Conservation (phyloP, 2,888 invertebrate genomes). For the Hirtodrosophila cameraria region DNA sequence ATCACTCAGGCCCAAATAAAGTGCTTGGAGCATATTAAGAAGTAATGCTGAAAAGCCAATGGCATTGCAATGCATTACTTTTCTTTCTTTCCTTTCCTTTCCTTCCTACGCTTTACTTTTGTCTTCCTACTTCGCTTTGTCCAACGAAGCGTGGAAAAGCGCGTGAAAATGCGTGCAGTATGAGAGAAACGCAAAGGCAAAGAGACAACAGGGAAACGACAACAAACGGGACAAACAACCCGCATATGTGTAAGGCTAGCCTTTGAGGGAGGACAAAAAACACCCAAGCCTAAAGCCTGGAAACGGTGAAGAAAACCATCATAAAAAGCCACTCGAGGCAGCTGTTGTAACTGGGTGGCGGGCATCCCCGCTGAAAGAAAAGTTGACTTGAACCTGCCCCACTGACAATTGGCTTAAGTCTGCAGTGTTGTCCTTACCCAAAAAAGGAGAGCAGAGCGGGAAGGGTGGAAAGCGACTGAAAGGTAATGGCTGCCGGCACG, state of each 20-base stretch:
- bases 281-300: not conserved
- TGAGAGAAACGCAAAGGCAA: slow-evolving; percentile 25
- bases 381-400: slow-evolving; percentile 72
- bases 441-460: not conserved
- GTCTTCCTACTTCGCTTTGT: slow-evolving; percentile 34
- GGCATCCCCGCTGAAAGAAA: slow-evolving; percentile 26
- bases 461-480: slow-evolving; percentile 13
- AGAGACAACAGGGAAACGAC: not conserved
- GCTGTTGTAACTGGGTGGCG: slow-evolving; percentile 13
- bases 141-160: slow-evolving; percentile 66
- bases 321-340: slow-evolving; percentile 49
- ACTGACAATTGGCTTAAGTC: slow-evolving; percentile 77
- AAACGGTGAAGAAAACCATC: slow-evolving; percentile 49
- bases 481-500: slow-evolving; percentile 69
- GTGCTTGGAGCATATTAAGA: slow-evolving; percentile 66
- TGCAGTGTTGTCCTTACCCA: slow-evolving; percentile 12
- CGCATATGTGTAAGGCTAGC: slow-evolving; percentile 40
- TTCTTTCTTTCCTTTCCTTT: slow-evolving; percentile 7
- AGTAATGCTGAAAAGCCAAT: slow-evolving; percentile 60
- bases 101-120: too few relatives aligned
- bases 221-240: slow-evolving; percentile 6
- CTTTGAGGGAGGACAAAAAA: too few relatives aligned
- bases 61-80: slow-evolving; percentile 48
- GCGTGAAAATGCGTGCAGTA: slow-evolving; percentile 75
- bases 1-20: slow-evolving; percentile 67